Evolutionary conservation across 2,888 invertebrate genomes (phyloP).

Genomic region (Acleris sparsana): DNA sequence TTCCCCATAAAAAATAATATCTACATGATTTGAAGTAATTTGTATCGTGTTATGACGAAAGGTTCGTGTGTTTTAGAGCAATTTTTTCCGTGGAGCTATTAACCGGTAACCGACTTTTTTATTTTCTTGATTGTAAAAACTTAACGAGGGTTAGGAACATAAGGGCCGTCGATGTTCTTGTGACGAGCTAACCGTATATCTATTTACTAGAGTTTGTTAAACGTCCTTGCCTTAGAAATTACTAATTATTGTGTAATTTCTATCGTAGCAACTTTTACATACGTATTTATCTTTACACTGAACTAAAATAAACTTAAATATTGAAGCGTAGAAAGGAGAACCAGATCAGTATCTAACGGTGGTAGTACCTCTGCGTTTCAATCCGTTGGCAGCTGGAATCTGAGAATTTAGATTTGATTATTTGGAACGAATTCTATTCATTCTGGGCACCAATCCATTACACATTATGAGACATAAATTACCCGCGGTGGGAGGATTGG

Average conservation of each 20-base stretch:
- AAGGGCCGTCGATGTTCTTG: slow-evolving; percentile 37
- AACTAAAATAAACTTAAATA: neutral
- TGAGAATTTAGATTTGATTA: slow-evolving; percentile 17
- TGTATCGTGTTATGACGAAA: slow-evolving; percentile 74
- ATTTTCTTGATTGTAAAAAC: slow-evolving; percentile 57
- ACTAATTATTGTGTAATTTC: neutral
- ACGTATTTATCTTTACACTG: too few relatives aligned
- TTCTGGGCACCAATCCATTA: slow-evolving; percentile 28
- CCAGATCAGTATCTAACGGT: neutral
- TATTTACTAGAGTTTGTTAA: slow-evolving; percentile 4
- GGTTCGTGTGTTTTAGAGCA: slow-evolving; percentile 74
- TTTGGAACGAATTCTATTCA: slow-evolving; percentile 27
- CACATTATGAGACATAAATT: slow-evolving; percentile 29
- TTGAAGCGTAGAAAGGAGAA: neutral
- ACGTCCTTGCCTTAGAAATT: neutral
- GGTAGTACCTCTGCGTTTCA: neutral
- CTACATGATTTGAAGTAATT: slow-evolving; percentile 80
- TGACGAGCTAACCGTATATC: slow-evolving; percentile 13
- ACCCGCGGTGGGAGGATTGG: slow-evolving; percentile 33
- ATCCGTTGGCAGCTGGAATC: slow-evolving; percentile 14
- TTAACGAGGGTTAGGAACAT: slow-evolving; percentile 64
- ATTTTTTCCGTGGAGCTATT: slow-evolving; percentile 71
- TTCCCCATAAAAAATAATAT: slow-evolving; percentile 73
- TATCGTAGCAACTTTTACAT: too few relatives aligned
- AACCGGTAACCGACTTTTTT: slow-evolving; percentile 69